phyloP scores from a whole-genome alignment of 1,140 invertebrate genomes.

The Calycopis cecrops region DNA sequence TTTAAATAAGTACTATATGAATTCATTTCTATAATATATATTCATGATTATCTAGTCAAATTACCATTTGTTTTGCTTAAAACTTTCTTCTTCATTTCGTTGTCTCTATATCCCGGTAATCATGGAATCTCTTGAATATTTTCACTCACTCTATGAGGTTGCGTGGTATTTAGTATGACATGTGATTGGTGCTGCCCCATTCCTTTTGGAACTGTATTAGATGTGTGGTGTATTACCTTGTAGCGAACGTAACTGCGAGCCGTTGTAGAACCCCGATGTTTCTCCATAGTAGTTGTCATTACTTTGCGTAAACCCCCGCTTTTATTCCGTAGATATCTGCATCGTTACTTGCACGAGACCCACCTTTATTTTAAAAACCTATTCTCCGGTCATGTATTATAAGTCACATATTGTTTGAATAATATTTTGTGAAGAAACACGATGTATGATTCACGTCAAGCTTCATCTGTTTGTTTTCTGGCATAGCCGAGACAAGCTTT shows the following conservation, averaged over 20 bases:
- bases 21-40: too few species aligned
- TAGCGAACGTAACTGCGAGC: constrained; percentile 46
- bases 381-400: constrained; percentile 9
- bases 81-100: background rate
- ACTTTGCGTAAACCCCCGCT: constrained; percentile 49
- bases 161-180: constrained; percentile 51
- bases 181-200: constrained; percentile 75
- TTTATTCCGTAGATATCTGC: constrained; percentile 28
- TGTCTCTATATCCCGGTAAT: constrained; percentile 1
- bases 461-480: constrained; percentile 76
- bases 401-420: constrained; percentile 2
- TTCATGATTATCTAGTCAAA: too few species aligned
- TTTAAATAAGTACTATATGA: too few species aligned
- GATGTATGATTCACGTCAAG: constrained; percentile 32
- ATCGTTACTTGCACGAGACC: constrained; percentile 40
- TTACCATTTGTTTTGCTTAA: background rate
- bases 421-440: background rate
- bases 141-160: constrained; percentile 48
- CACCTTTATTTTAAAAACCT: constrained; percentile 29
- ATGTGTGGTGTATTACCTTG: constrained; percentile 52
- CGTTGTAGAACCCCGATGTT: constrained; percentile 24
- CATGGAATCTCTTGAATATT: constrained; percentile 10
- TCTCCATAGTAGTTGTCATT: constrained; percentile 25
- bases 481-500: constrained; percentile 67
- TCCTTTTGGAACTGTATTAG: constrained; percentile 51